Evolutionary conservation across 2,113 vertebrate genomes (phyloP), one percentile per base, ranked within the genome.

Genomic region (Hippoglossus stenolepis): DNA sequence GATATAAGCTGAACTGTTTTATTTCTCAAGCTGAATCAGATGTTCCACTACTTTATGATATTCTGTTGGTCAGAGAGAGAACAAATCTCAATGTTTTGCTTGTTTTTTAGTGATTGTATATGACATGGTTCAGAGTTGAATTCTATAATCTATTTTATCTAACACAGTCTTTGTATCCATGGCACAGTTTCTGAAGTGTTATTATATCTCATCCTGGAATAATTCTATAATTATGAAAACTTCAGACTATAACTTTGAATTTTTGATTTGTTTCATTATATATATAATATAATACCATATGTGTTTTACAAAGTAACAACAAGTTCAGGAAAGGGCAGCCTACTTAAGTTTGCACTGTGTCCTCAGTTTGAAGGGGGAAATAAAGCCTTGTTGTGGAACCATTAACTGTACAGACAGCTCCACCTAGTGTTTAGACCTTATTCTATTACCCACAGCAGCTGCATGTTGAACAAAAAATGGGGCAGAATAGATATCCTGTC

Each of bases 401-500:
- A 84, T 84, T 83, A 81, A 84, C 86, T 79, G 67, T 75, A 76
- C 66, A 86, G 69, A 87, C 72, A 88, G 85, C 86, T 80, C 82
- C 87, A 85, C 82, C 85, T 88, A 68, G 84, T 89, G 87, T 91
- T 90, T 76, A 70, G 45, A 74, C 45, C 65, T 66, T 72, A 80
- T 87, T 89, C 45, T 40, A 83, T 78, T 65, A 54, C 45, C 51
- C 31, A 65, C 62, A 72, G 57, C 78, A 53, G 23, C 66, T 80
- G 59, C 57, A 69, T 45, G 63, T 67, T 87, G 47, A 83, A 75
- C 40, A 7, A 51, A 68, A 83, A 88, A 89, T 82, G 67, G 59
- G 57, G 74, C 76, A 84, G 74, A 82, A 77, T 73, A 20, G 65
- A 83, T 80, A 77, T 82, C n/a, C 40, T 75, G 65, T 75, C 59